Evolutionary conservation across 2,113 vertebrate genomes (phyloP), one percentile per base, ranked within the genome.

Genomic region (Origma solitaria): DNA sequence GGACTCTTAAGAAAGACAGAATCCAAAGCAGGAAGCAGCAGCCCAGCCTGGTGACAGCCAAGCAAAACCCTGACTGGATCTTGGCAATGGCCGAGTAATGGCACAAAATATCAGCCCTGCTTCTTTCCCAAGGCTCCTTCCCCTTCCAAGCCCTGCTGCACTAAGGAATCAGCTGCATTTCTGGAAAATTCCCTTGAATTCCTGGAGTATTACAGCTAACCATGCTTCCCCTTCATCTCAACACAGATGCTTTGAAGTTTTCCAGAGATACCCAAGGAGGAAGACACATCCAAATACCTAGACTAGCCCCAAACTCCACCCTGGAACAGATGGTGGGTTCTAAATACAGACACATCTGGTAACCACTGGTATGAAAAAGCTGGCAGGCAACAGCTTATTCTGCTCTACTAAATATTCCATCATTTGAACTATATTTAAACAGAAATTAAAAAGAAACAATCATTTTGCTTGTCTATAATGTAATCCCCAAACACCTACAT

Each of bases 331-430:
- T 95, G 92, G 92, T 0, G 0, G 79, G 54, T 84, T 92, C 79
- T 92, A 88, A 96, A 96, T 73, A 80, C 70, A 68, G 91, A 44
- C 71, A 79, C 94, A 92, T 96, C 81, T 86, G 82, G 92, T 82
- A 96, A 95, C 83, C 82, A 78, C 86, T 58, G 82, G 82, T 77
- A 96, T 77, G 85, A 89, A 90, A 96, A 51, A 88, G 44, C 75
- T 93, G 94, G 64, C 88, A 82, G 71, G 90, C 60, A 51, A 45
- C 78, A 77, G 49, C 76, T 91, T 73, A 49, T 82, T 95, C 80
- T 84, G 69, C 90, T 85, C 62, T 38, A 49, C n/a, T 90, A 85
- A 95, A 95, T 95, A 94, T 91, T 69, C 83, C 69, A 40, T 86
- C 35, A 71, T 82, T 93, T 50, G 53, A 86, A 54, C 79, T 78